Percentiles rank a stretch among this genome's conserved stretches.
Conservation (phyloP, 2,888 invertebrate genomes). For the Agonum fuliginosum region DNA sequence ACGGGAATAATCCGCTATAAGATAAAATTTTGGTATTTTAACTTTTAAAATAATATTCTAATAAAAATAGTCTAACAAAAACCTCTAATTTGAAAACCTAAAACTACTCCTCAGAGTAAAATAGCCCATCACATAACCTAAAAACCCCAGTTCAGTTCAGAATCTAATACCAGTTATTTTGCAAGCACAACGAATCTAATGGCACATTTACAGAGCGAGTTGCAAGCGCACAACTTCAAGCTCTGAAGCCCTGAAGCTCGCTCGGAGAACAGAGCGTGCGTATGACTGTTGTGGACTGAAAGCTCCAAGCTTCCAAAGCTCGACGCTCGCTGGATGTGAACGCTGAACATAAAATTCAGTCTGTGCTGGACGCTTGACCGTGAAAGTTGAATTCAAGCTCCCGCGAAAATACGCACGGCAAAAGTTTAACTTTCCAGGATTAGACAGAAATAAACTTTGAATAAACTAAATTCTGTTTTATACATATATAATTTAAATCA, state of each 20-base stretch:
- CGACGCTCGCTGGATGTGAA: background rate
- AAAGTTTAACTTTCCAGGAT: too few relatives aligned
- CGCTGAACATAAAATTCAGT: slow-evolving; percentile 14
- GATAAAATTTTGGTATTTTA: too few relatives aligned
- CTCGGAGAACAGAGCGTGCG: slow-evolving; percentile 7
- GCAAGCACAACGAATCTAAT: slow-evolving; percentile 23
- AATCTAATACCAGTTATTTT: slow-evolving; percentile 24
- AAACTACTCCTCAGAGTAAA: slow-evolving; percentile 6
- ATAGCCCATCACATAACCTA: slow-evolving; percentile 28
- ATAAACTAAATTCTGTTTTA: too few relatives aligned
- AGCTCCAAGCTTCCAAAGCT: background rate
- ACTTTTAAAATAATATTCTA: too few relatives aligned
- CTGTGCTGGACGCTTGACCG: background rate
- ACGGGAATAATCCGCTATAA: too few relatives aligned
- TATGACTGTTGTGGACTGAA: background rate
- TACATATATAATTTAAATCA: too few relatives aligned
- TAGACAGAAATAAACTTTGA: too few relatives aligned
- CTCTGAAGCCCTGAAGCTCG: too few relatives aligned
- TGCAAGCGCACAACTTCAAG: background rate
- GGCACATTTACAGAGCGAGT: slow-evolving; percentile 31
- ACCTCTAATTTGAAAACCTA: too few relatives aligned
- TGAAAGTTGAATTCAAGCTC: background rate
- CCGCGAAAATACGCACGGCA: too few relatives aligned
- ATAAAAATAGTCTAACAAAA: too few relatives aligned
- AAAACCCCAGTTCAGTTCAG: slow-evolving; percentile 9